phyloP scores from a whole-genome alignment of 2,888 invertebrate species.

The Oxycera nigricornis region DNA sequence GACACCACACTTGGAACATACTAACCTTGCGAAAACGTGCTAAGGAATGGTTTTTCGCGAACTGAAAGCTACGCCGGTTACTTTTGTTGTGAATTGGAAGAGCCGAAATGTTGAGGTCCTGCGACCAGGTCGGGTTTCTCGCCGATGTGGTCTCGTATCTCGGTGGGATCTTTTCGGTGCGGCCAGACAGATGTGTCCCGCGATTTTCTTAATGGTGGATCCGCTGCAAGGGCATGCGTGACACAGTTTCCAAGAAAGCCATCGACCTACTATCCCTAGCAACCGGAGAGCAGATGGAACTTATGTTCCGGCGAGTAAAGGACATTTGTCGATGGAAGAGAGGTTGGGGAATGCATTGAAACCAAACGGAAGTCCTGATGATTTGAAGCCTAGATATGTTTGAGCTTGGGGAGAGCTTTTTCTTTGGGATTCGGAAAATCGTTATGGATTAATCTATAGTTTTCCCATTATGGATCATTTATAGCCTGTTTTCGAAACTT shows the following conservation, averaged over 20 bases:
- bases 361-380: background rate
- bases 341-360: background rate
- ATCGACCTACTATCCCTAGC: conserved; percentile 41
- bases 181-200: conserved; percentile 16
- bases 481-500: no score
- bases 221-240: conserved; percentile 37
- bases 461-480: no score
- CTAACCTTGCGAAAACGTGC: background rate
- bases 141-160: background rate
- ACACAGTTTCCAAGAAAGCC: conserved; percentile 38
- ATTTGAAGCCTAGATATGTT: background rate
- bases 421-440: no score
- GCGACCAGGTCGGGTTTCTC: background rate
- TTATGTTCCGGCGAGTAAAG: background rate
- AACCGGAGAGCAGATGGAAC: conserved; percentile 31
- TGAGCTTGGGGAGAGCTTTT: background rate
- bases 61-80: no score
- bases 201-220: conserved; percentile 31
- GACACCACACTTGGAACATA: no score
- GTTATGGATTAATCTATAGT: no score
- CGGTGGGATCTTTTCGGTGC: background rate
- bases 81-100: no score
- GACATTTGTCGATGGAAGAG: background rate
- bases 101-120: no score
- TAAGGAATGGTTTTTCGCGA: background rate